Evolutionary conservation across 53 echinoderm and acorn worm genomes (phyloP).

Genomic region (Paelopatides confundens): DNA sequence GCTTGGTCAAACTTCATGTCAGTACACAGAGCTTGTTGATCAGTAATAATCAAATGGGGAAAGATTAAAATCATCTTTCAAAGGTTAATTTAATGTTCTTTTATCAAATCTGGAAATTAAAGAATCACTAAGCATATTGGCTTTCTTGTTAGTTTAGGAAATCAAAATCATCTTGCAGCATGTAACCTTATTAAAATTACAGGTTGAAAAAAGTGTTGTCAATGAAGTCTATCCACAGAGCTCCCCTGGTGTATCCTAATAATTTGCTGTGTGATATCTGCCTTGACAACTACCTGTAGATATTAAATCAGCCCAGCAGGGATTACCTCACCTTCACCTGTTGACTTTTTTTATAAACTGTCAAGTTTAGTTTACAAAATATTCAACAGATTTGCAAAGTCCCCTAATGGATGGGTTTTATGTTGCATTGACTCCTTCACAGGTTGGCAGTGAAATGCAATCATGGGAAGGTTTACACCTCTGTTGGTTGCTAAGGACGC

Average conservation of each 20-base stretch:
- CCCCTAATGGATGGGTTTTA: not conserved
- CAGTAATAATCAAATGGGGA: too few relatives aligned
- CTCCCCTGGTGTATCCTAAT: too few relatives aligned
- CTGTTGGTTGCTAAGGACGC: constrained; percentile 14
- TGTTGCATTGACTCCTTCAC: not conserved
- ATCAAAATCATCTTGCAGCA: too few relatives aligned
- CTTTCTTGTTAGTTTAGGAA: too few relatives aligned
- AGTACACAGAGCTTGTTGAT: too few relatives aligned
- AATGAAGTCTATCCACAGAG: not conserved
- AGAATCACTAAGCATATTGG: too few relatives aligned
- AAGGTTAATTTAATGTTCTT: too few relatives aligned
- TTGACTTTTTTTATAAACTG: not conserved
- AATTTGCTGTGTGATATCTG: not conserved
- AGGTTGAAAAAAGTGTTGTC: not conserved
- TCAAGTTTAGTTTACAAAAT: not conserved
- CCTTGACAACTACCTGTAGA: constrained; percentile 5
- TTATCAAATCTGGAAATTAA: too few relatives aligned
- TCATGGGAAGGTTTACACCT: not conserved
- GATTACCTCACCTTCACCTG: not conserved
- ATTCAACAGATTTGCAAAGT: constrained; percentile 10
- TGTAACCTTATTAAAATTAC: too few relatives aligned
- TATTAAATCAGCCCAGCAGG: constrained; percentile 34
- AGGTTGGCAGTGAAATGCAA: not conserved
- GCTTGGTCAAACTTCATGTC: too few relatives aligned
- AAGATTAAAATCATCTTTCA: too few relatives aligned